Evolutionary conservation across 2,888 invertebrate genomes (phyloP), one percentile per base, ranked within the genome.

Genomic region (Lymantria dispar): DNA sequence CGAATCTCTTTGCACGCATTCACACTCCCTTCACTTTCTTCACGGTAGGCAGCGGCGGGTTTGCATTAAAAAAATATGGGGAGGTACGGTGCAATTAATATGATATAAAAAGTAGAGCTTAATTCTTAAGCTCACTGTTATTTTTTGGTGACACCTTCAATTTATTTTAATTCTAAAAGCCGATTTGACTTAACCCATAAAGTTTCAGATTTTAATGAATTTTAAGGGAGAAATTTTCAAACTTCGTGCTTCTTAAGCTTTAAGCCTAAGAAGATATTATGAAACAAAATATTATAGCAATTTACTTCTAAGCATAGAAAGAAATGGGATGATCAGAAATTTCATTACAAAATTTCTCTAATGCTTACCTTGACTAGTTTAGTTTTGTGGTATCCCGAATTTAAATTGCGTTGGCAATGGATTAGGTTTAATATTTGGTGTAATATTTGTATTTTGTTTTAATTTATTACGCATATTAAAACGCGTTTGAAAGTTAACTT

Each of bases 401-500:
- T 10, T 13, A 36, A 15, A 38, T 29, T 22, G n/a, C n/a, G 5
- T 7, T 45, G 14, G 0, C 8, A 33, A 33, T 7, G 33, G 33
- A 33, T 33, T 33, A 3, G 2, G 3, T 3, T 3, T 3, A 22
- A 5, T 22, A 5, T 22, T 22, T 22, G 2, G 22, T 22, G 2
- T 2, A 7, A 10, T 1, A 8, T 12, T 15, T 13, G 12, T 14
- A n/a, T 9, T 38, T 11, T 37, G 7, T 29, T 29, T 37, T 8
- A 40, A 8, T 33, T 48, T 43, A 39, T 33, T 43, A 9, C 13
- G 42, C 0, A 10, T 3, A 8, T 52, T 45, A 29, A 43, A 52
- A 29, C 13, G 10, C 0, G 11, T 11, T 13, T 39, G 30, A 30
- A 45, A 52, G n/a, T 52, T 48, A 1, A 45, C 39, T 30, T 52